phyloP scores from a whole-genome alignment of 2,113 vertebrate species.

The Phaetusa simplex region DNA sequence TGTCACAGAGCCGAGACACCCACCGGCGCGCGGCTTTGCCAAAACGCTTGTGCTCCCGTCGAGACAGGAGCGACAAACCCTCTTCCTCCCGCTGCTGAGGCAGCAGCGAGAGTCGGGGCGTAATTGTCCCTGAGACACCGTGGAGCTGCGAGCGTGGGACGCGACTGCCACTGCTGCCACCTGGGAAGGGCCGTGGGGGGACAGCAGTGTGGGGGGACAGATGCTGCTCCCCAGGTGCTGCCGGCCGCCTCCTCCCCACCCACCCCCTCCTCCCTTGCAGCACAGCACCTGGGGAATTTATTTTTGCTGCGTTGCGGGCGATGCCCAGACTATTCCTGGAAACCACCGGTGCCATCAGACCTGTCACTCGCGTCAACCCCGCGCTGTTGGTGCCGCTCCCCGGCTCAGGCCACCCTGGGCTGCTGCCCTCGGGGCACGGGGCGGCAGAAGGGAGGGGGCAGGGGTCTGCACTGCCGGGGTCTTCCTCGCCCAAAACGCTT shows the following conservation, averaged over 20 bases:
- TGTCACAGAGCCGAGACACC: rapidly evolving
- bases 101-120: not conserved
- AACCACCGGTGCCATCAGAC: not conserved
- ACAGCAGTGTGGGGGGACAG: not conserved
- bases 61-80: not conserved
- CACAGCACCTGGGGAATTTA: not conserved
- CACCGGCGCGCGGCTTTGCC: not conserved
- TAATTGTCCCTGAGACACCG: not conserved
- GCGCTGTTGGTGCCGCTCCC: rapidly evolving
- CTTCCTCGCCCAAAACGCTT: not conserved
- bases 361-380: rapidly evolving
- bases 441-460: rapidly evolving
- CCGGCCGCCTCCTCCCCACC: not conserved
- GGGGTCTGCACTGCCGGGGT: rapidly evolving
- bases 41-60: rapidly evolving
- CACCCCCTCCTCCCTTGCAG: not conserved
- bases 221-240: not conserved
- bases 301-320: not conserved
- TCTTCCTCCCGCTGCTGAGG: too few relatives aligned
- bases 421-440: rapidly evolving
- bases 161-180: not conserved
- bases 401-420: not conserved
- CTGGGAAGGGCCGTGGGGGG: not conserved
- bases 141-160: not conserved
- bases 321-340: not conserved